Conservation (phyloP, 2,113 vertebrate species). For the Protomyctophum bolini region DNA sequence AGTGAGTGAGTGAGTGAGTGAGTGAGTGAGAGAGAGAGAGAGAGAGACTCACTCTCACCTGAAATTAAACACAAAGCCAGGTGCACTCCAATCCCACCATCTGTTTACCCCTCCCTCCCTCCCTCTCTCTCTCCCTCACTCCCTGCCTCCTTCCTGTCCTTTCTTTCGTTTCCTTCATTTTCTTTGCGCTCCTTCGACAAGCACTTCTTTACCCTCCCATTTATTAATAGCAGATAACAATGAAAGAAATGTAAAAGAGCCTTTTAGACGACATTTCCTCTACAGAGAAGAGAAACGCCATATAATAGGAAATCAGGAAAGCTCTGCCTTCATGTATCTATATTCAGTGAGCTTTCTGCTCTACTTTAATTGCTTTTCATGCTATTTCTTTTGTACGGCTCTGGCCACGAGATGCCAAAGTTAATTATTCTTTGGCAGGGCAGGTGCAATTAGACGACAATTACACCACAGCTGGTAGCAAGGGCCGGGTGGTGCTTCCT, state of each 20-base stretch:
- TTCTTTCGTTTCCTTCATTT: slow-evolving; percentile 1
- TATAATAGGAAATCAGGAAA: slow-evolving; percentile 4
- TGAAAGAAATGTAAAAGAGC: too few relatives aligned
- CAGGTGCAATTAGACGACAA: slow-evolving; percentile 81
- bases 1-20: neutral
- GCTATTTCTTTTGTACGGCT: slow-evolving; percentile 70
- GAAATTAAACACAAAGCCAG: slow-evolving; percentile 79
- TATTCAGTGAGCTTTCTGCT: slow-evolving; percentile 43
- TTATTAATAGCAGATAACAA: slow-evolving; percentile 32
- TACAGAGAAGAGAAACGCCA: slow-evolving; percentile 23
- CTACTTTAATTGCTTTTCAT: slow-evolving; percentile 65
- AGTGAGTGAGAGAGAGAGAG: neutral
- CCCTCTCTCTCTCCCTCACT: slow-evolving; percentile 21
- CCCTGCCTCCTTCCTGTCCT: slow-evolving; percentile 6
- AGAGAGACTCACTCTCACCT: slow-evolving; percentile 69
- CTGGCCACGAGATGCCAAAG: slow-evolving; percentile 69
- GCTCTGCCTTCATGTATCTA: slow-evolving; percentile 8
- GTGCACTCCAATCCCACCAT: slow-evolving; percentile 74
- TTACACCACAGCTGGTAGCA: slow-evolving; percentile 78
- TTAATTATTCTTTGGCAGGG: slow-evolving; percentile 76
- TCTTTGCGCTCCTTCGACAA: neutral
- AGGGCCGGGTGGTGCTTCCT: slow-evolving; percentile 61
- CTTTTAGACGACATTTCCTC: neutral
- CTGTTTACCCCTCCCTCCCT: slow-evolving; percentile 65
- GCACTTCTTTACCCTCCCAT: slow-evolving; percentile 16